phyloP scores from a whole-genome alignment of 2,113 vertebrate species.

The Melanotaenia duboulayi region DNA sequence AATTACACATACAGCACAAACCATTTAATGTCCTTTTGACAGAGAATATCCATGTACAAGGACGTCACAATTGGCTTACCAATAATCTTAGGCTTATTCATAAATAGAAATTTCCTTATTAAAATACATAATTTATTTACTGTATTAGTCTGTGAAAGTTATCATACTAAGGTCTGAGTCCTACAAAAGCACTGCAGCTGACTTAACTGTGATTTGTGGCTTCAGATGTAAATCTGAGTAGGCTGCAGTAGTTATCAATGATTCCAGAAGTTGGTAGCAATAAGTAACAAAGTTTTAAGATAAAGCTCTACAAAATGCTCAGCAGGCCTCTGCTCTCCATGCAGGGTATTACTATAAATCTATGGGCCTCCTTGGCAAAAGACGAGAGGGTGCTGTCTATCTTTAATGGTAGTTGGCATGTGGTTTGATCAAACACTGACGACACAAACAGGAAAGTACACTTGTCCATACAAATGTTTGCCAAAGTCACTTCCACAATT shows the following conservation, averaged over 20 bases:
- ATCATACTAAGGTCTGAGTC: too few species aligned
- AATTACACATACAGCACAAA: too few species aligned
- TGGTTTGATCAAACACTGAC: conserved; percentile 61
- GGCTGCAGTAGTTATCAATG: conserved; percentile 58
- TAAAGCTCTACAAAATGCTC: conserved; percentile 50
- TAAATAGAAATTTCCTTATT: too few species aligned
- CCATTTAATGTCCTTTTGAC: too few species aligned
- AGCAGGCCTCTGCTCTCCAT: conserved; percentile 32
- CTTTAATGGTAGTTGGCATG: conserved; percentile 70
- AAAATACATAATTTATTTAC: too few species aligned
- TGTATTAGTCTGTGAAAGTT: too few species aligned
- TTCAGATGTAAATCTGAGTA: conserved; percentile 56
- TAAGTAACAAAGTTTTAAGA: conserved; percentile 66
- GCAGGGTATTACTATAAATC: conserved; percentile 59
- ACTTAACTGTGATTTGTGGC: conserved; percentile 56
- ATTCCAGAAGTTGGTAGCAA: conserved; percentile 65
- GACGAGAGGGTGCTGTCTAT: conserved; percentile 50
- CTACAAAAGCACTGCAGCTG: not conserved
- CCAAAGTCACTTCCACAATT: conserved; percentile 65
- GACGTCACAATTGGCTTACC: too few species aligned
- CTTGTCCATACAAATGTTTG: conserved; percentile 63
- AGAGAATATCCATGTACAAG: too few species aligned
- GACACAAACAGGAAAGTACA: conserved; percentile 73
- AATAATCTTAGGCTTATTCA: too few species aligned
- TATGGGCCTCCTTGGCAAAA: conserved; percentile 51